Percentiles rank a stretch among this genome's conserved stretches.
Evolutionary conservation across 2,113 vertebrate species (phyloP).

Genomic region (Mesembrinibis cayennensis): DNA sequence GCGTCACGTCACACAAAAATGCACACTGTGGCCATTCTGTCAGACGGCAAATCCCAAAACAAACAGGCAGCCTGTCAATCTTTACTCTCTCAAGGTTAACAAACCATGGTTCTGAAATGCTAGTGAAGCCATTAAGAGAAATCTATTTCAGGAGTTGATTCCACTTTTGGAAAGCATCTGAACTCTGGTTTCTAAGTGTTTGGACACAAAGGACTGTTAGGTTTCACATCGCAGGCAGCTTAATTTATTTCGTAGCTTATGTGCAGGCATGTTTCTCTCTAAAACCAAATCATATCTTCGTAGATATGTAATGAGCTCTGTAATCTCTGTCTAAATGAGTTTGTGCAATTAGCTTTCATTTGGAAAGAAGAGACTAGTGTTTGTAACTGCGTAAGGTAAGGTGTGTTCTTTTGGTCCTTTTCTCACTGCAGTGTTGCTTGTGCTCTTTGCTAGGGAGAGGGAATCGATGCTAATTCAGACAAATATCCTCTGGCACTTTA

Average conservation of each 20-base stretch:
- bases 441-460: not conserved
- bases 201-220: not conserved
- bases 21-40: not conserved
- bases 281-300: not conserved
- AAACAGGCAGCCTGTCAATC: not conserved
- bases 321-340: not conserved
- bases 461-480: not conserved
- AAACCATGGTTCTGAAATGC: not conserved
- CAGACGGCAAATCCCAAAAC: not conserved
- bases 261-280: not conserved
- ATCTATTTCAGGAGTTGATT: not conserved
- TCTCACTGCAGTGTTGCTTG: not conserved
- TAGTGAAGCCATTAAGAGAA: not conserved
- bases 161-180: not conserved
- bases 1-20: not conserved
- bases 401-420: not conserved
- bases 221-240: not conserved
- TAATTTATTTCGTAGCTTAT: not conserved
- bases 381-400: not conserved
- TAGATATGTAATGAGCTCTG: not conserved
- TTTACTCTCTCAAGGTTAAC: not conserved
- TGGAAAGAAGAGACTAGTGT: not conserved
- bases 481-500: not conserved
- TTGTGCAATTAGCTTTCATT: not conserved
- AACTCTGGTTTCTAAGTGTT: not conserved